Evolutionary conservation across 2,797 vertebrate species (phyloP), one percentile per base, ranked within the genome.

Genomic region (Danionella dracula): DNA sequence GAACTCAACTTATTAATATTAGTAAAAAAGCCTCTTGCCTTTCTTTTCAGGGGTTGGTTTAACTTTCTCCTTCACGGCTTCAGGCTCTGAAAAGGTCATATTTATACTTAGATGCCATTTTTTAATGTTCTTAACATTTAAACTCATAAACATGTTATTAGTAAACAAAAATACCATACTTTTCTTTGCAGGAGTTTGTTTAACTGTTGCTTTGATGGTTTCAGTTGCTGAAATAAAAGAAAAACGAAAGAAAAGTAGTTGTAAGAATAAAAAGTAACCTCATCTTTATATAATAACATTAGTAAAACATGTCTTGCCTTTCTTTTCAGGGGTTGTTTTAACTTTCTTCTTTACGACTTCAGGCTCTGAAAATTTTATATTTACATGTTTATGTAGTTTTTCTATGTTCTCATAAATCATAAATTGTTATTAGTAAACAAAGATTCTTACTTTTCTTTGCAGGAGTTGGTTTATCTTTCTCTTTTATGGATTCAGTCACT

Each of bases 281-380:
- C n/a, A n/a, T 21, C 2, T 40, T 1, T 17, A 45, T 57, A 42
- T 19, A 45, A 13, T 5, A 19, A 37, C 32, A 37, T 16, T 16
- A 8, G 21, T 59, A 37, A 41, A 7, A 29, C 27, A 8, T 12
- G 15, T 5, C 31, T n/a, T 51, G 60, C 70, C 56, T 72, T 67
- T 62, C 12, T 49, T 49, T 10, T 27, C 16, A 44, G 31, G 6
- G 5, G 7, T 8, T 27, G 49, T 44, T 64, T 75, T 62, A 5
- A 8, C 32, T 23, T 65, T 65, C 20, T 68, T 54, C 11, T 72
- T 61, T 9, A 35, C 4, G 31, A 34, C 38, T 46, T 51, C 29
- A 48, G 11, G 15, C 37, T 31, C 50, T 59, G 46, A 21, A 60
- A 31, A 48, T 3, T 62, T 23, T 2, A 49, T 15, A 62, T 27